These are phyloP conservation scores for Megaceryle alcyon DNA, from an alignment of 2,797 vertebrate species.

Conservation along the genomic window DNA sequence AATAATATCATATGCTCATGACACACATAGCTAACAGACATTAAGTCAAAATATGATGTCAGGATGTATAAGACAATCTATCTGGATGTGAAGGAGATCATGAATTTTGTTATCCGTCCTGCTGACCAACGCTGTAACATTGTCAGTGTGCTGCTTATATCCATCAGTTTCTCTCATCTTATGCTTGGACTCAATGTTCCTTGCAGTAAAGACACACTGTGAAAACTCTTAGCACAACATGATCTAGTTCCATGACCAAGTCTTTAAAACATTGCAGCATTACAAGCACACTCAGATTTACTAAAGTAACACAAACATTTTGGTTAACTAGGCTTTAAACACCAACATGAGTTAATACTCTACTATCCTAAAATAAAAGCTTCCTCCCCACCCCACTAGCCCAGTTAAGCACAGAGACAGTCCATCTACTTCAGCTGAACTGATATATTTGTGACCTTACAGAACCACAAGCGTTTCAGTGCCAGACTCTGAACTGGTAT, in stretches of 20 bases:
- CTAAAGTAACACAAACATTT: background rate
- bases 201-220: background rate
- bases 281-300: background rate
- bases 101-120: background rate
- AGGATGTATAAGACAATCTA: background rate
- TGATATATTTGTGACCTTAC: background rate
- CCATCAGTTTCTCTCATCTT: background rate
- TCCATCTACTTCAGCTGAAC: background rate
- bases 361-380: background rate
- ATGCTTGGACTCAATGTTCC: background rate
- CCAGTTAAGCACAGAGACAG: background rate
- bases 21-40: background rate
- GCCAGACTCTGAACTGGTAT: background rate
- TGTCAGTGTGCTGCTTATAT: background rate
- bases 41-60: background rate
- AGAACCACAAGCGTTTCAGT: background rate
- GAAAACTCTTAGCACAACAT: background rate
- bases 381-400: accelerated
- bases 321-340: background rate
- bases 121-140: background rate
- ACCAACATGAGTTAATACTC: background rate
- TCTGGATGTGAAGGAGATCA: background rate
- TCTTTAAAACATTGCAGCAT: background rate
- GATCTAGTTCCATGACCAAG: background rate
- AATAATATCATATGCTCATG: background rate